Evolutionary conservation across 37 sponge, comb jelly and placozoan species (phyloP).

Genomic region (Sycon ciliatum): DNA sequence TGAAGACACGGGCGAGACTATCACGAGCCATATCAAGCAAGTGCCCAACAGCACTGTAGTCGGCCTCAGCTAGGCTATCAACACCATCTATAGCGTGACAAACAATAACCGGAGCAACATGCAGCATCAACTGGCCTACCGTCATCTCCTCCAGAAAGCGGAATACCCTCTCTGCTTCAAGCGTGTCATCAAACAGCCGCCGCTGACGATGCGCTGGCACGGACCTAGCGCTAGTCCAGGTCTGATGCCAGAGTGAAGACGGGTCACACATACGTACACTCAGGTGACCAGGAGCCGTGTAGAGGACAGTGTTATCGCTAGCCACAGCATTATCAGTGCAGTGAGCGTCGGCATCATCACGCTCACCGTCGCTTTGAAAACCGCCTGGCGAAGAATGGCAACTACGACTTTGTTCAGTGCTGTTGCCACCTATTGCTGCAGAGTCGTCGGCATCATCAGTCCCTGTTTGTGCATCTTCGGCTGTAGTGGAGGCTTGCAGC

Average conservation of each 20-base stretch:
- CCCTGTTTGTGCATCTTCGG: neutral
- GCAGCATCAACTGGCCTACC: no score
- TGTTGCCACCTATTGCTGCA: neutral
- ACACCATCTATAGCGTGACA: no score
- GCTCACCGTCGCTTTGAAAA: neutral
- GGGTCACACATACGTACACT: conserved; percentile 75
- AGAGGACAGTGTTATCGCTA: neutral
- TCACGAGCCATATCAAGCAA: no score
- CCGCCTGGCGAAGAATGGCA: neutral
- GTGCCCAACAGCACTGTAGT: no score
- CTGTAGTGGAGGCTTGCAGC: neutral
- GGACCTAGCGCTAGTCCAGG: conserved; percentile 65
- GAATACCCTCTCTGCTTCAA: conserved; percentile 87
- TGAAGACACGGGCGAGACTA: no score
- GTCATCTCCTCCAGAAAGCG: no score
- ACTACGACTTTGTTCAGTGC: neutral
- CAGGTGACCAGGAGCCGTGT: conserved; percentile 43
- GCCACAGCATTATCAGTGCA: neutral
- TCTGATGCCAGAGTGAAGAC: conserved; percentile 73
- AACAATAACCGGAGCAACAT: no score
- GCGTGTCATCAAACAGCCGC: conserved; percentile 89
- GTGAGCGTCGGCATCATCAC: neutral
- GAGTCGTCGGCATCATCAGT: neutral
- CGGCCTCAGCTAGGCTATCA: no score
- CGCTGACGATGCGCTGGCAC: conserved; percentile 71